Conservation (phyloP, 2,797 vertebrate genomes). For the Gephyroberyx darwinii region DNA sequence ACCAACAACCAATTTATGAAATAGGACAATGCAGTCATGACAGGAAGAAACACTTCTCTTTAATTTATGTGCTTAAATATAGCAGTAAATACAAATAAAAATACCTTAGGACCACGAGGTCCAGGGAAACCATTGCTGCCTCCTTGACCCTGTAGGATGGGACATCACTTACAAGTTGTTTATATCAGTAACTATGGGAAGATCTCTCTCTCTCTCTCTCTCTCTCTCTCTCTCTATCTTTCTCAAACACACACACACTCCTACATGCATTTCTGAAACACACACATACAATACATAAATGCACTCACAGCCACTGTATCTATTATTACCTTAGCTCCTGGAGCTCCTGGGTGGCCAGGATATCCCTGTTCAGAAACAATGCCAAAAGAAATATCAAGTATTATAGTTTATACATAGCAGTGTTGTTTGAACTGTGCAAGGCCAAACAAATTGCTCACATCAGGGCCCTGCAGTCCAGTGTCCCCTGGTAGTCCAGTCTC, state of each 20-base stretch:
- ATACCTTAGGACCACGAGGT: slow-evolving; percentile 67
- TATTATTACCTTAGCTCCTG: slow-evolving; percentile 65
- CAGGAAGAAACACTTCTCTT: neutral
- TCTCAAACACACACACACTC: neutral
- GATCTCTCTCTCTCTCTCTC: too few species aligned
- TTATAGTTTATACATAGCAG: neutral
- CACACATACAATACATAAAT: neutral
- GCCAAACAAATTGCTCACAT: slow-evolving; percentile 39
- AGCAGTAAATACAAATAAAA: slow-evolving; percentile 5
- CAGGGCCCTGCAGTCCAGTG: slow-evolving; percentile 34
- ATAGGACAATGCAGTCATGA: neutral
- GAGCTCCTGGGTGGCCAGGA: slow-evolving; percentile 40
- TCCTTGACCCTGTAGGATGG: slow-evolving; percentile 69
- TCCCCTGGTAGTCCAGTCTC: slow-evolving; percentile 41
- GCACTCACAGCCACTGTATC: neutral
- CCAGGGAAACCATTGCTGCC: slow-evolving; percentile 54
- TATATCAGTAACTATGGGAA: neutral
- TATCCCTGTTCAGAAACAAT: slow-evolving; percentile 55
- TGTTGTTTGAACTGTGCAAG: neutral
- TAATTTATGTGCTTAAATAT: neutral
- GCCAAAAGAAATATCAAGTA: neutral
- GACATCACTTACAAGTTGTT: slow-evolving; percentile 10
- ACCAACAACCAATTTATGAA: neutral
- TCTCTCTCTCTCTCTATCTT: neutral
- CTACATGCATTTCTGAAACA: neutral